Evolutionary conservation across 1,140 invertebrate species (phyloP), one percentile per base, ranked within the genome.

Genomic region (Drosophila quadrilineata): DNA sequence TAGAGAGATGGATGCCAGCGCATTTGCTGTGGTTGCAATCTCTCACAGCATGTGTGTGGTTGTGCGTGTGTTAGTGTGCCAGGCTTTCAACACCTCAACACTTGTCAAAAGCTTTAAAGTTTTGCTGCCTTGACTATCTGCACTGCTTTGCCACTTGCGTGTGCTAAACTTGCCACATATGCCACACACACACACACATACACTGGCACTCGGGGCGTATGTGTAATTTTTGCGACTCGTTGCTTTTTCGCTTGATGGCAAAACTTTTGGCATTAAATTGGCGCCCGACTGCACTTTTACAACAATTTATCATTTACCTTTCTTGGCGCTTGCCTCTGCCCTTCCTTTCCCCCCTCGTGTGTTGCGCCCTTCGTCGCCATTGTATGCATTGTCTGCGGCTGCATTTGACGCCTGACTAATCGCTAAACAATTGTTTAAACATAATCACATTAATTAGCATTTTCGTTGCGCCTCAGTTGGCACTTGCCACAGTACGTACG

Each of bases 371-470:
- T 8, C 14, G 5, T 36, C 17, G 31, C 31, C n/a, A n/a, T 33
- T 33, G 10, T 33, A 12, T 33, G n/a, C 31, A 9, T 64, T 31
- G 50, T 46, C 19, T 16, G 29, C 43, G 35, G 31, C 56, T 48
- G 41, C 41, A 38, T 14, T 38, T 73, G 64, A 76, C 73, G 76
- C 69, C 79, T 85, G 79, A 85, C 75, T 85, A 85, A 85, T 85
- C 75, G 74, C 72, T 85, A 79, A 85, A 75, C 79, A 86, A 85
- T 85, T 85, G 79, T 85, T 85, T 71, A 79, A 75, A 67, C 79
- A 79, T 85, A 85, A 85, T 85, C 79, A 72, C 80, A 85, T 85
- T 85, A 85, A 85, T 85, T 85, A 85, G 71, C 79, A 79, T 85
- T 85, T 68, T 85, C 62, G 71, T 48, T 79, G 71, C 59, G 74